A percentile compares a stretch with the other conserved stretches of the same genome.
phyloP scores from a whole-genome alignment of 2,888 invertebrate species.

The Sicus ferrugineus region DNA sequence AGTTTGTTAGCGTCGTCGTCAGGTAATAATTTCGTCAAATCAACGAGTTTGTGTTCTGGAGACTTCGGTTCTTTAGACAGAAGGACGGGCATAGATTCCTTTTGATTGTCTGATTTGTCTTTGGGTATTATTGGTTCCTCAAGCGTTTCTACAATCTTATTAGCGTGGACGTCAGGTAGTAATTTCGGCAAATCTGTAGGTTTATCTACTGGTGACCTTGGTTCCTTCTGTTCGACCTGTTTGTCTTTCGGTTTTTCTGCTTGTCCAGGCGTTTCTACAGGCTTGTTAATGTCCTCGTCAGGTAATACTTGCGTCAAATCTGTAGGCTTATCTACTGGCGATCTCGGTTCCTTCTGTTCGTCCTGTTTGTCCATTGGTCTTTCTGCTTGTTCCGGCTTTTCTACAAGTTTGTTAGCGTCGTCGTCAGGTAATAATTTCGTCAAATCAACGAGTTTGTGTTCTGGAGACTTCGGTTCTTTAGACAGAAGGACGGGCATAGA shows the following conservation, averaged over 20 bases:
- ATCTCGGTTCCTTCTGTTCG: background rate
- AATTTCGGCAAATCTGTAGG: background rate
- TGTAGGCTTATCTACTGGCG: background rate
- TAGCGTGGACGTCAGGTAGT: background rate
- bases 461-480: background rate
- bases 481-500: background rate
- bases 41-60: background rate
- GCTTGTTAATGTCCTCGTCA: background rate
- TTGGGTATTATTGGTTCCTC: background rate
- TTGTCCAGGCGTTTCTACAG: background rate
- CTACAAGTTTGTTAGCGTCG: background rate
- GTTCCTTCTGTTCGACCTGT: background rate
- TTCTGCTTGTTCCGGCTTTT: background rate
- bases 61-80: background rate
- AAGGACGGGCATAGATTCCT: background rate
- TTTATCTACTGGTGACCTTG: background rate
- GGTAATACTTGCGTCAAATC: background rate
- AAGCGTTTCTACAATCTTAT: background rate
- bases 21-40: background rate
- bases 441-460: background rate
- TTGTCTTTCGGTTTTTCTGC: background rate
- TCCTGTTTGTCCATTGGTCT: background rate
- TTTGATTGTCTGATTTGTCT: background rate
- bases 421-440: background rate
- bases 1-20: background rate